These are phyloP conservation scores for Xanthia icteritia DNA, from an alignment of 2,888 invertebrate species.

Conservation along the genomic window DNA sequence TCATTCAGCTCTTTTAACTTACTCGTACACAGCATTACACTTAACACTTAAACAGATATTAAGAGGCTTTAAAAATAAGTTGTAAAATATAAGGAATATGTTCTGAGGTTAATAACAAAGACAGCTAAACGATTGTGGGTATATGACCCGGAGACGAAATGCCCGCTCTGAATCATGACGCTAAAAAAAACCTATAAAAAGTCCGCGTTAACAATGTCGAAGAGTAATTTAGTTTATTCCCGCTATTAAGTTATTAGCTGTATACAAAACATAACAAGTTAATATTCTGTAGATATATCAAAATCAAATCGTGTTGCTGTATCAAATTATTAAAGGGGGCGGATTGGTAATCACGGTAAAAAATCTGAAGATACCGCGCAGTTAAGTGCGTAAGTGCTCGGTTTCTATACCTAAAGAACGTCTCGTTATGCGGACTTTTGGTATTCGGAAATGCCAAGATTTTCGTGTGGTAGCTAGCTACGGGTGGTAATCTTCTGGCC, in stretches of 20 bases:
- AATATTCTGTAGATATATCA: conserved; percentile 40
- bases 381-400: not conserved
- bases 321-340: conserved; percentile 35
- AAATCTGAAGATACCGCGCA: conserved; percentile 10
- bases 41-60: conserved; percentile 43
- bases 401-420: not conserved
- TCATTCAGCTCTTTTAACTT: conserved; percentile 26
- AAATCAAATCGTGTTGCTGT: conserved; percentile 30
- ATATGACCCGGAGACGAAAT: conserved; percentile 82
- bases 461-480: not conserved
- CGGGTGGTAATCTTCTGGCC: not conserved
- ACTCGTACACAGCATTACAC: conserved; percentile 32
- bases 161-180: conserved; percentile 76
- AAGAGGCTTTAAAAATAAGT: conserved; percentile 53
- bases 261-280: conserved; percentile 38
- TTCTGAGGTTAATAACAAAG: conserved; percentile 57
- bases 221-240: conserved; percentile 67
- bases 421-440: not conserved
- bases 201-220: conserved; percentile 59
- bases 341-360: conserved; percentile 32
- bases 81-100: conserved; percentile 60
- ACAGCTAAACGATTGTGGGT: conserved; percentile 71
- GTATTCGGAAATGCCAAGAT: not conserved
- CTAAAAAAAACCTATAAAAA: conserved; percentile 72
- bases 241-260: conserved; percentile 62